Base-by-base conservation (phyloP, 2,797 vertebrate species). In the Toxotes lorentzi region DNA sequence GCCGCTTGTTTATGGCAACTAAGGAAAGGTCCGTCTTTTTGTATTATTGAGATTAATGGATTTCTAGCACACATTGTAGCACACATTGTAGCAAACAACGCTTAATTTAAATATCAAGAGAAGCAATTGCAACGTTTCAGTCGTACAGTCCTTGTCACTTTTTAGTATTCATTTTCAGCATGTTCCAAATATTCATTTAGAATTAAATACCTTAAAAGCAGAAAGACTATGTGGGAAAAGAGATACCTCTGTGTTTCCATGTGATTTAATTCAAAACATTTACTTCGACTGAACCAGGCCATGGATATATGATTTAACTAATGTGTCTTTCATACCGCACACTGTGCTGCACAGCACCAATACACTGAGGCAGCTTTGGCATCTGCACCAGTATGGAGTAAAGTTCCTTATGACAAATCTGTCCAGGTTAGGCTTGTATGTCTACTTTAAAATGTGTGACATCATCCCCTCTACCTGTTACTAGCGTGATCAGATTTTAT, bases 1-100 rank as follows among this genome's bases (percentile, higher is more conserved):
- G 24, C n/a, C 54, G 57, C 60, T 78, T 73, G 68, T 88, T 86
- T 74, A 69, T 59, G 50, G 56, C 41, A 45, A 41, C 60, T 12
- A 56, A 67, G 24, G 27, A 65, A 53, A 68, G 59, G 30, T 76
- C 81, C 5, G 2, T 70, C 12, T 79, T 68, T 80, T 67, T 78
- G 35, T 76, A 34, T 68, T 80, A 67, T 75, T 82, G 54, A 66
- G 59, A 84, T 65, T 40, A 83, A 85, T 73, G 54, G 48, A 45
- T 71, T 83, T 78, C 73, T 54, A 41, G 38, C 47, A 43, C 38
- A 30, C 41, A 63, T 48, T 34, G 41, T 30, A 30, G 32, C 16
- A n/a, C n/a, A n/a, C n/a, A n/a, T n/a, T n/a, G n/a, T 63, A 64
- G 76, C 32, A 83, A 81, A 72, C 12, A 21, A 13, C 32, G 30